phyloP scores from a whole-genome alignment of 2,797 vertebrate species.

The Eleutherodactylus coqui region DNA sequence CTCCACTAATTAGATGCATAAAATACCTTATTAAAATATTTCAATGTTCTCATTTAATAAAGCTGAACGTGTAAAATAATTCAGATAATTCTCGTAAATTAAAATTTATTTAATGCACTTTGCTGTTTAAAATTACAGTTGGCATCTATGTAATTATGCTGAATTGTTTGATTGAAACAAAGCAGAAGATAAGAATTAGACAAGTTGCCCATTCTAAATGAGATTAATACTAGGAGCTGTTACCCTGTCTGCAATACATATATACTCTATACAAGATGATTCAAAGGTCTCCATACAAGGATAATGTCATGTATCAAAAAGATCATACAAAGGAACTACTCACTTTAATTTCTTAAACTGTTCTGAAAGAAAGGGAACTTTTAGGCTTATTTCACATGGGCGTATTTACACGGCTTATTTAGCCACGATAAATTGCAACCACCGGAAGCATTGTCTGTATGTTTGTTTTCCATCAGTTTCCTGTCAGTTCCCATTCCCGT shows the following conservation, averaged over 20 bases:
- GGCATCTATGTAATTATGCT: neutral
- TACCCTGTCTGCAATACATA: neutral
- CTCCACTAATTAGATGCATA: neutral
- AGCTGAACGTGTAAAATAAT: neutral
- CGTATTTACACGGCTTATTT: too few species aligned
- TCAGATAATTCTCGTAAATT: neutral
- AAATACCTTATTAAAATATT: neutral
- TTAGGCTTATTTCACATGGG: too few species aligned
- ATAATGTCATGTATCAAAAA: neutral
- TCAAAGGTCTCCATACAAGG: neutral
- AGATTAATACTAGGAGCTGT: neutral
- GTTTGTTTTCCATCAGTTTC: too few species aligned
- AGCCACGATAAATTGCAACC: too few species aligned
- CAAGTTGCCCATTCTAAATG: neutral
- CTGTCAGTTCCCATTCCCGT: too few species aligned
- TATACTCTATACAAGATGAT: neutral
- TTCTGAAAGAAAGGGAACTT: neutral
- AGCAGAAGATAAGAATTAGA: neutral
- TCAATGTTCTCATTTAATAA: constrained; percentile 21
- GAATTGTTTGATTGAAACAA: constrained; percentile 27
- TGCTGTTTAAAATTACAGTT: neutral
- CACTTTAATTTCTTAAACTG: neutral
- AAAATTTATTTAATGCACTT: neutral
- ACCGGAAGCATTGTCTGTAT: too few species aligned
- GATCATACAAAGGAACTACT: too few species aligned